Conservation (phyloP, 2,797 vertebrate species). For the Decapterus maruadsi region DNA sequence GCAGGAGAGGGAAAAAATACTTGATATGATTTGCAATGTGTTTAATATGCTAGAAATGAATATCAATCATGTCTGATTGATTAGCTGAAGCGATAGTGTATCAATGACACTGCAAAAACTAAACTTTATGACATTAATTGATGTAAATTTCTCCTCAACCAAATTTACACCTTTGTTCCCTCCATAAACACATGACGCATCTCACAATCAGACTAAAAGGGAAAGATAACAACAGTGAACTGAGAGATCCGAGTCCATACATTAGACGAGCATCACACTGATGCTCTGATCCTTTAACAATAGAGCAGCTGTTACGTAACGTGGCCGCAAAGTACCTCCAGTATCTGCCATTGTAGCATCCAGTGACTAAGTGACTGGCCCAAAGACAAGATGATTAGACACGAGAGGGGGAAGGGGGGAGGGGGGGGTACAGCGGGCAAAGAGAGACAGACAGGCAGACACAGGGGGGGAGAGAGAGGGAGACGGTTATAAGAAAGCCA, state of each 20-base stretch:
- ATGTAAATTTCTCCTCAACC: not conserved
- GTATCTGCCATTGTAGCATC: slow-evolving; percentile 35
- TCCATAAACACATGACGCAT: not conserved
- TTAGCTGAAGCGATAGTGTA: not conserved
- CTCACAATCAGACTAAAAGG: too few species aligned
- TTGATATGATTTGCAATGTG: too few species aligned
- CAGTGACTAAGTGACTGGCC: slow-evolving; percentile 50
- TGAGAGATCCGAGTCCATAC: not conserved
- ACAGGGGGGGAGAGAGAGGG: slow-evolving; percentile 13
- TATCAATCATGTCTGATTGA: too few species aligned
- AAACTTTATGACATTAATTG: not conserved
- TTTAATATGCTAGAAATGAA: not conserved
- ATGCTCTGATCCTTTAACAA: slow-evolving; percentile 41
- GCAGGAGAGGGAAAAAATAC: not conserved
- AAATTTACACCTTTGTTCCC: not conserved
- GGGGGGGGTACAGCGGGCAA: slow-evolving; percentile 7
- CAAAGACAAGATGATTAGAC: slow-evolving; percentile 64
- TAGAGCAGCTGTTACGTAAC: slow-evolving; percentile 42
- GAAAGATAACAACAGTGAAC: not conserved
- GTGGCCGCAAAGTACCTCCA: slow-evolving; percentile 39
- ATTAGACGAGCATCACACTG: slow-evolving; percentile 6
- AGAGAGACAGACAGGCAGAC: slow-evolving; percentile 46
- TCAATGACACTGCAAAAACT: not conserved
- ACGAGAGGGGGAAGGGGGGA: slow-evolving; percentile 20
- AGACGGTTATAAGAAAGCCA: slow-evolving; percentile 55